phyloP scores from a whole-genome alignment of 2,797 vertebrate genomes.

The Oreortyx pictus region DNA sequence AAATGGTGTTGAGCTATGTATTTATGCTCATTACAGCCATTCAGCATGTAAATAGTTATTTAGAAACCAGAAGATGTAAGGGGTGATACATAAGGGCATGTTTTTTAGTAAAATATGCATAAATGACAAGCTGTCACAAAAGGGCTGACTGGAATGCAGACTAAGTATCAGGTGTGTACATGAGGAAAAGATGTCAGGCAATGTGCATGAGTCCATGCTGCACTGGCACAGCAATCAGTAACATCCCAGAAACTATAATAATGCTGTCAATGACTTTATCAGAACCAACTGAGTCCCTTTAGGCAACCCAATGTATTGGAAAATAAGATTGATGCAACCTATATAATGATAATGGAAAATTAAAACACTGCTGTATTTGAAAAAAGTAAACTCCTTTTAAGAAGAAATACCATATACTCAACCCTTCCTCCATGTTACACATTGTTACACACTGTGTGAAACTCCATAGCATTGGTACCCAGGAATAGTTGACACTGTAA shows the following conservation, averaged over 20 bases:
- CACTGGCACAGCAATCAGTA: background rate
- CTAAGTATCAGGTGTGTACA: background rate
- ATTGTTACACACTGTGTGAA: background rate
- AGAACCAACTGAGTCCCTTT: background rate
- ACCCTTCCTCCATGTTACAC: background rate
- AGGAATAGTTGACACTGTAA: background rate
- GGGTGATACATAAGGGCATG: background rate
- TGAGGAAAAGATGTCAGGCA: background rate
- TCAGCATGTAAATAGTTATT: background rate
- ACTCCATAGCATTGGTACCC: background rate
- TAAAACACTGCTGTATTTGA: background rate
- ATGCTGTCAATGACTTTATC: background rate
- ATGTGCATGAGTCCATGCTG: accelerated
- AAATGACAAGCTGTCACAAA: background rate
- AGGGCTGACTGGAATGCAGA: background rate
- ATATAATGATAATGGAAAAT: background rate
- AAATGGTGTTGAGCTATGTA: background rate
- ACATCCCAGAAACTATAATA: background rate
- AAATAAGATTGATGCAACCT: background rate
- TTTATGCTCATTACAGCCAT: background rate
- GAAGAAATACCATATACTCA: background rate
- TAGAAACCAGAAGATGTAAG: background rate
- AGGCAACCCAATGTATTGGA: background rate
- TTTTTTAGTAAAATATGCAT: background rate
- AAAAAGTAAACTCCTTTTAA: background rate